Conservation (phyloP, 2,797 vertebrate species). For the Alectoris magna region DNA sequence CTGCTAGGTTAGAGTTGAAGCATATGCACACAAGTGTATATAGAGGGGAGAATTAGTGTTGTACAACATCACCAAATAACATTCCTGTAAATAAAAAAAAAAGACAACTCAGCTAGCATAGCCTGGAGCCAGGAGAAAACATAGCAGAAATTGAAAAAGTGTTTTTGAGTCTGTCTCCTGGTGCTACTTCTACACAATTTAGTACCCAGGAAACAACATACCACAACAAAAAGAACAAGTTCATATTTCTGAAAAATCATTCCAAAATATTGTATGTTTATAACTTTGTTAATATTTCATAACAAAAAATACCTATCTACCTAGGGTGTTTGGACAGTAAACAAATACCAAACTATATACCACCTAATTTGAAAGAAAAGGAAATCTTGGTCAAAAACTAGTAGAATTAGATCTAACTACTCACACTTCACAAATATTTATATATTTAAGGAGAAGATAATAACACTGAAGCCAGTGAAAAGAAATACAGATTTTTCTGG, state of each 20-base stretch:
- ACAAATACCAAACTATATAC: neutral
- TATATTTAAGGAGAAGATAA: neutral
- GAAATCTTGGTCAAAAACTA: neutral
- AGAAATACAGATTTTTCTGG: neutral
- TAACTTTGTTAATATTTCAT: neutral
- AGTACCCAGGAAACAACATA: neutral
- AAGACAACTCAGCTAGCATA: no score
- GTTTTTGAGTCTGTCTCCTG: neutral
- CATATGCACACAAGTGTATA: no score
- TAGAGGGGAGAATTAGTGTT: no score
- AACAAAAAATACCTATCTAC: neutral
- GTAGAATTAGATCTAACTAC: neutral
- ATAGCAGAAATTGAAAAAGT: neutral
- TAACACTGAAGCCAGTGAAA: neutral
- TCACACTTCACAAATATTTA: neutral
- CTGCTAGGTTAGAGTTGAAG: no score
- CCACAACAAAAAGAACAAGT: neutral
- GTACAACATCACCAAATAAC: no score
- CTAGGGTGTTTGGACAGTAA: neutral
- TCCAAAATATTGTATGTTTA: neutral
- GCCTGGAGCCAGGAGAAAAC: neutral
- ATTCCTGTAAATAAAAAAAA: no score
- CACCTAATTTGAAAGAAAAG: neutral
- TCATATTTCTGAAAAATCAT: neutral
- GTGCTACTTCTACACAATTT: neutral